Evolutionary conservation across 1,140 invertebrate species (phyloP).

Genomic region (Samia ricini): DNA sequence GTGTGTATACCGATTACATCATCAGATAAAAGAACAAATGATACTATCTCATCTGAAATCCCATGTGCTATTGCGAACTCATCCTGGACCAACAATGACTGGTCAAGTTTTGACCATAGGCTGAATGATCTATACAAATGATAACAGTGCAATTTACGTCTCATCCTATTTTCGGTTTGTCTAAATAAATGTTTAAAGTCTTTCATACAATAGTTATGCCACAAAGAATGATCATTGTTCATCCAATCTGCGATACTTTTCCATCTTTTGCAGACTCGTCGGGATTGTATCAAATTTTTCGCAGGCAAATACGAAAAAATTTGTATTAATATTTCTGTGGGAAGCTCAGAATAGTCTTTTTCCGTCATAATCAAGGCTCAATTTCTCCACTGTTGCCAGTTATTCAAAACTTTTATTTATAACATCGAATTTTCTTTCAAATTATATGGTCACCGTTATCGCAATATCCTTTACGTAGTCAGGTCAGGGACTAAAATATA

Average conservation of each 20-base stretch:
- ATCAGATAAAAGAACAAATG: constrained; percentile 36
- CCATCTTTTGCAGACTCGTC: constrained; percentile 45
- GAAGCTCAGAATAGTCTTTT: background rate
- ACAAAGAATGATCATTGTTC: constrained; percentile 32
- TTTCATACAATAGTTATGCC: constrained; percentile 36
- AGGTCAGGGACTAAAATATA: no score
- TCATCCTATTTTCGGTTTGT: constrained; percentile 26
- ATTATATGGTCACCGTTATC: no score
- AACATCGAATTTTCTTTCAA: no score
- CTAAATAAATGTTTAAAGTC: constrained; percentile 40
- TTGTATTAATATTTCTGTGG: constrained; percentile 3
- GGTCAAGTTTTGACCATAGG: constrained; percentile 41
- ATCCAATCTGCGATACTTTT: constrained; percentile 41
- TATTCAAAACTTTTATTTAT: no score
- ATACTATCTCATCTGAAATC: constrained; percentile 33
- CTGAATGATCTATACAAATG: constrained; percentile 46
- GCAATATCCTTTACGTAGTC: no score
- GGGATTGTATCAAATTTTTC: constrained; percentile 41
- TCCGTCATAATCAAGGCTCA: no score
- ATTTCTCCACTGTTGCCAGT: no score
- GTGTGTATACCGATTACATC: constrained; percentile 46
- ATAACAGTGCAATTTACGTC: constrained; percentile 30
- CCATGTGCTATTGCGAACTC: constrained; percentile 45
- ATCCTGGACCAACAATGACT: constrained; percentile 30
- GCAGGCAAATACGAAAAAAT: constrained; percentile 24